Evolutionary conservation across 2,888 invertebrate species (phyloP), one percentile per base, ranked within the genome.

Genomic region (Heliconius ethilla): DNA sequence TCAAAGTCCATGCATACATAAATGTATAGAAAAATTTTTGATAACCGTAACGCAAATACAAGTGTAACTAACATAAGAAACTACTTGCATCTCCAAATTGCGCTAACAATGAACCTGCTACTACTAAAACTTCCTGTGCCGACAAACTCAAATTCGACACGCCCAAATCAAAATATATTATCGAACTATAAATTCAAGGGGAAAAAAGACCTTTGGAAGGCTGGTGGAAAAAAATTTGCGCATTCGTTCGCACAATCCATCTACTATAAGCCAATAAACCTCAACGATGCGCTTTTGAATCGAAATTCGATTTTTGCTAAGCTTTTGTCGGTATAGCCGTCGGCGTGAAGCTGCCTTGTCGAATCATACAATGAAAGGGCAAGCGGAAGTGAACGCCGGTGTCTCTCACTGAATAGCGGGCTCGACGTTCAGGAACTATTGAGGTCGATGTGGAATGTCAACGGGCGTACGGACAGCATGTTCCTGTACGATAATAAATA

Each of bases 191-290:
- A 81, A 83, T 75, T 79, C 78, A n/a, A 1, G 70, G 83, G 63
- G 84, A 88, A 88, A 33, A 86, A 87, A 86, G 86, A 69, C 11
- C 18, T 3, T 83, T 86, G 86, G 6, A 33, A 29, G 29, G 86
- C 86, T 87, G 86, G 88, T 86, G 87, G 83, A 85, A 84, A 85
- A 85, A 89, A 90, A 89, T 86, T 86, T 83, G 88, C 87, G 86
- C 86, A 88, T 85, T 86, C 83, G 89, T 93, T 93, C 93, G 92
- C 93, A 92, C 94, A 94, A 94, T 94, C 94, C 93, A 94, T 94
- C 94, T 94, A 92, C 92, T 93, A 92, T 94, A 93, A 94, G 94
- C 94, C 94, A 94, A 94, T 94, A 94, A 94, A 94, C 94, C 94
- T 94, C 94, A 94, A 93, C 94, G 94, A 94, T 94, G 94, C 92